Evolutionary conservation across 2,888 invertebrate species (phyloP), one percentile per base, ranked within the genome.

Genomic region (Hyalella azteca): DNA sequence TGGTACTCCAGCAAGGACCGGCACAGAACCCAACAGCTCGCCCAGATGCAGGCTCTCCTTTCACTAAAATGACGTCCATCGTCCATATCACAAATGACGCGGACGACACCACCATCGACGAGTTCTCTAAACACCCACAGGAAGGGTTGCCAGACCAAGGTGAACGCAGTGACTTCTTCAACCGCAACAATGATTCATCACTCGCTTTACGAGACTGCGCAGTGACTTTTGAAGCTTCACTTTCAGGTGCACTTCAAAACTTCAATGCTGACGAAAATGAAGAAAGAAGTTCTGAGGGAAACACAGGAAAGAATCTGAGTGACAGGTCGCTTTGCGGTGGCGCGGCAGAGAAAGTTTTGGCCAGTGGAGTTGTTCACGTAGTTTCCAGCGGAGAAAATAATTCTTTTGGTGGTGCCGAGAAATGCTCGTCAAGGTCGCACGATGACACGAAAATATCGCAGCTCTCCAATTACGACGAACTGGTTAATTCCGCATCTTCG

Each of bases 1-100:
- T 66, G 36, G 66, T 66, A 29, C 66, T 66, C 36, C 66, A 66
- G 29, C 66, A 36, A 29, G 32, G 36, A 36, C 3, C 32, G 9
- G 19, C 36, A n/a, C 66, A 32, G 3, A 11, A n/a, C 36, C 11
- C 11, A 29, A 36, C 15, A 36, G 22, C 66, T 1, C 15, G 19
- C 19, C 26, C 66, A 0, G 15, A 11, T 5, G 66, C n/a, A n/a
- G 29, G 54, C 9, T 54, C 26, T 9, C 39, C 66, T 4, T 36
- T 39, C 66, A 66, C 66, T 39, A 66, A 66, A 66, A 66, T 66
- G 66, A 66, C 66, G 36, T 66, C 66, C 19, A 66, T 66, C 36
- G 66, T 66, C n/a, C 66, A 66, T 32, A 66, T 66, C 66, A 66
- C 66, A 36, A 32, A 32, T 36, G 66, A 66, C 36, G 26, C 32